Base-by-base conservation (phyloP, 2,888 invertebrate species). In the Thera britannica region DNA sequence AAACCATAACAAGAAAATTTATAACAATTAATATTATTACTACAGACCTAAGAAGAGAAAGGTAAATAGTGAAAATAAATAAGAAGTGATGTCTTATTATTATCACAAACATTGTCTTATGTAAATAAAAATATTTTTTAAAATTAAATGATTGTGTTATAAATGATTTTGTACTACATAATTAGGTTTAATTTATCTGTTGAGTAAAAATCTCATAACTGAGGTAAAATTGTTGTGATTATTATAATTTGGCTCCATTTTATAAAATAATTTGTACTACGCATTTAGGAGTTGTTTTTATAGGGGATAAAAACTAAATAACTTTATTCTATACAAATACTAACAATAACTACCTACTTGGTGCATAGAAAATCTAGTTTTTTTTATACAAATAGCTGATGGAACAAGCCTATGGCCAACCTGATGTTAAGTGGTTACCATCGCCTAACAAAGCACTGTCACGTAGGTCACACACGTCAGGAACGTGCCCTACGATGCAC, bases 1-100 rank as follows among this genome's bases (percentile, higher is more conserved):
- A 68, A 68, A 63, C 51, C 6, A 60, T 64, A 68, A 68, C 68
- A 67, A 59, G 57, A 12, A 62, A 52, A 11, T 35, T 57, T 59
- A 51, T 49, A 67, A 67, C 54, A 63, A 63, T 46, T 46, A 5
- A 41, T 41, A n/a, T 44, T 56, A 49, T 60, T 60, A 11, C n/a
- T 9, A 46, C 9, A 46, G 9, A 46, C 9, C 2, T 46, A 8
- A 9, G 44, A 9, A 46, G 34, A 63, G 46, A 60, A 41, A 51
- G 46, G 48, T 11, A 56, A 62, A 41, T 36, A 57, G 57, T 58
- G 57, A 54, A 44, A 59, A 54, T 49, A 51, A 58, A n/a, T 58
- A 52, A 12, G 5, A 3, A 58, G 23, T 54, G 57, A 58, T 36
- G 9, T 38, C 12, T 60, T 52, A 41, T 9, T 38, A 61, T 62